These are phyloP conservation scores for Carcina quercana DNA, from an alignment of 2,888 invertebrate species.

Conservation along the genomic window DNA sequence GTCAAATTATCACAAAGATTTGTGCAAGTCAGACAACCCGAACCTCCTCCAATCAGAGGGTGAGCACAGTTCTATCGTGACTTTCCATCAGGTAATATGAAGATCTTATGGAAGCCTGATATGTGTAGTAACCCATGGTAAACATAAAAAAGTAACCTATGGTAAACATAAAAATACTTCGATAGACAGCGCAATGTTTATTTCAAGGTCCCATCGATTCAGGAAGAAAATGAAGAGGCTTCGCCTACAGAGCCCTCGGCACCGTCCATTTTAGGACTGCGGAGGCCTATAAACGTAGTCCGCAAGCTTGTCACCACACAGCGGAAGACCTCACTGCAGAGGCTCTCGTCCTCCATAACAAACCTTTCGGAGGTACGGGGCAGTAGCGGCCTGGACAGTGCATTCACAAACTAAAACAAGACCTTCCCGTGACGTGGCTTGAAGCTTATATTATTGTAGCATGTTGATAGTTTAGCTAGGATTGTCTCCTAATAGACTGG, in stretches of 20 bases:
- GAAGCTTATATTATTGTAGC: background rate
- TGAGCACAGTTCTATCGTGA: too few species aligned
- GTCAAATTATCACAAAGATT: too few species aligned
- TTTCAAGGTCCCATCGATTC: slow-evolving; percentile 60
- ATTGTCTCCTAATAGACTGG: too few species aligned
- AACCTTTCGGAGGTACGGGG: slow-evolving; percentile 69
- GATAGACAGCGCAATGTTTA: slow-evolving; percentile 27
- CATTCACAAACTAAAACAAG: slow-evolving; percentile 33
- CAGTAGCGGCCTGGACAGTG: slow-evolving; percentile 34
- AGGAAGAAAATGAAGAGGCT: slow-evolving; percentile 53
- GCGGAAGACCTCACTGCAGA: slow-evolving; percentile 63
- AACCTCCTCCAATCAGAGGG: too few species aligned
- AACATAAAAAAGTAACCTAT: too few species aligned
- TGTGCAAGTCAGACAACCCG: too few species aligned
- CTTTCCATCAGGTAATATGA: too few species aligned
- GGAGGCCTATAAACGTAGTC: slow-evolving; percentile 64
- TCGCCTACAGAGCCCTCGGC: slow-evolving; percentile 38
- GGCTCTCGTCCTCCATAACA: slow-evolving; percentile 65
- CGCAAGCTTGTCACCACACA: slow-evolving; percentile 68
- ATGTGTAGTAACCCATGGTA: too few species aligned
- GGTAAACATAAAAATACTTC: too few species aligned
- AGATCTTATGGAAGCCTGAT: too few species aligned
- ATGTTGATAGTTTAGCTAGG: too few species aligned
- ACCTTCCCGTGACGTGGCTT: background rate
- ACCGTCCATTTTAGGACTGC: slow-evolving; percentile 52